A percentile compares a stretch with the other conserved stretches of the same genome.
These are phyloP conservation scores for Amphiprion percula DNA, from an alignment of 2,113 vertebrate species.

Conservation along the genomic window DNA sequence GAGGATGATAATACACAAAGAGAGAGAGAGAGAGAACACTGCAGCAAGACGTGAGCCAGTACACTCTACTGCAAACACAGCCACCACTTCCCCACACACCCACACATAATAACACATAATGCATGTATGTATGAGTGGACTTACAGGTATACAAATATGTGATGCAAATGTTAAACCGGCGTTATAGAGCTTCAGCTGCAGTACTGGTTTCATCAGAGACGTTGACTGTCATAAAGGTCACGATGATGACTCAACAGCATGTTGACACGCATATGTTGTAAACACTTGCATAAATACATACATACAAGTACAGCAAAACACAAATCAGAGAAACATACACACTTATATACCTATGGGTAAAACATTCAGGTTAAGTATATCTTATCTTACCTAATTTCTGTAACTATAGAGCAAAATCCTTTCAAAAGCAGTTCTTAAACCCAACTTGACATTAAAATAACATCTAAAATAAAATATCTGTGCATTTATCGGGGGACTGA, in stretches of 20 bases:
- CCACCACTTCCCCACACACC: conserved; percentile 18
- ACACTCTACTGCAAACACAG: conserved; percentile 32
- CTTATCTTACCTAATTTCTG: not conserved
- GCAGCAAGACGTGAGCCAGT: conserved; percentile 41
- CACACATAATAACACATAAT: not conserved
- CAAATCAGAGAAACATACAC: not conserved
- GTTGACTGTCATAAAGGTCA: not conserved
- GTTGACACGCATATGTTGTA: not conserved
- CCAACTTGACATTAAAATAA: not conserved
- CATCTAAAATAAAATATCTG: not conserved
- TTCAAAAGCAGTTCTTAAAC: not conserved
- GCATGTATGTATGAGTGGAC: not conserved
- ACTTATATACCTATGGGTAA: not conserved
- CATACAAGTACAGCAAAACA: not conserved
- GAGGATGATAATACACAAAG: conserved; percentile 15
- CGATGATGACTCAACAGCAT: not conserved
- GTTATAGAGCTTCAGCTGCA: not conserved
- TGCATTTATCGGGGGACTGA: too few relatives aligned
- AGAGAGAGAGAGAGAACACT: conserved; percentile 15
- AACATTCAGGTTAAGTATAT: not conserved
- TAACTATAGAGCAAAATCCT: not conserved
- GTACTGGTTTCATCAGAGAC: not conserved
- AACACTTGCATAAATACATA: not conserved
- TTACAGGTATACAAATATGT: not conserved
- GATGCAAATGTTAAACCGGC: conserved; percentile 5